Percentiles rank a stretch among this genome's conserved stretches.
Evolutionary conservation across 2,797 vertebrate genomes (phyloP).

Genomic region (Manis pentadactyla): DNA sequence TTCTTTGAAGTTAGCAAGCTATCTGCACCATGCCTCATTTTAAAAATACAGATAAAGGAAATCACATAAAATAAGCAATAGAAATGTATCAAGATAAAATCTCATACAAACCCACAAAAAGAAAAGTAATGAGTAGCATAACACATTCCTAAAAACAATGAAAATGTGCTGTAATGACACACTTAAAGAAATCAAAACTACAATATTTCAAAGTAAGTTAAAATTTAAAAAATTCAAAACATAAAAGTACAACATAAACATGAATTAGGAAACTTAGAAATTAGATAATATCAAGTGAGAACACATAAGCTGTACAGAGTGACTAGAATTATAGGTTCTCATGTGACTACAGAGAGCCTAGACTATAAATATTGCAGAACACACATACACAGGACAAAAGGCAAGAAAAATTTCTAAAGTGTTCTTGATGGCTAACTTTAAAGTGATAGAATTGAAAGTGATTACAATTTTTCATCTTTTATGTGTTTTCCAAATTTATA

Average conservation of each 20-base stretch:
- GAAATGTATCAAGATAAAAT: not conserved
- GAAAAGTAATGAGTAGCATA: not conserved
- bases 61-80: not conserved
- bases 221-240: not conserved
- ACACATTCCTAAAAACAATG: not conserved
- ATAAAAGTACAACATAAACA: not conserved
- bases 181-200: not conserved
- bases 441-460: not conserved
- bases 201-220: not conserved
- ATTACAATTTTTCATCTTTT: not conserved
- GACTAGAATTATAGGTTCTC: not conserved
- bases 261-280: not conserved
- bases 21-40: not conserved
- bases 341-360: not conserved
- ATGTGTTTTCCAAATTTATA: not conserved
- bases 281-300: not conserved
- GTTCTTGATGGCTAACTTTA: not conserved
- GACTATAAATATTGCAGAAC: not conserved
- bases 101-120: not conserved
- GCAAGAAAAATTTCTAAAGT: not conserved
- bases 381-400: not conserved
- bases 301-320: not conserved
- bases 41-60: not conserved
- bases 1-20: constrained; percentile 1
- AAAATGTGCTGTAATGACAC: not conserved